These are phyloP conservation scores for Drosophila mauritiana DNA, from an alignment of 1,140 invertebrate species.

Conservation along the genomic window DNA sequence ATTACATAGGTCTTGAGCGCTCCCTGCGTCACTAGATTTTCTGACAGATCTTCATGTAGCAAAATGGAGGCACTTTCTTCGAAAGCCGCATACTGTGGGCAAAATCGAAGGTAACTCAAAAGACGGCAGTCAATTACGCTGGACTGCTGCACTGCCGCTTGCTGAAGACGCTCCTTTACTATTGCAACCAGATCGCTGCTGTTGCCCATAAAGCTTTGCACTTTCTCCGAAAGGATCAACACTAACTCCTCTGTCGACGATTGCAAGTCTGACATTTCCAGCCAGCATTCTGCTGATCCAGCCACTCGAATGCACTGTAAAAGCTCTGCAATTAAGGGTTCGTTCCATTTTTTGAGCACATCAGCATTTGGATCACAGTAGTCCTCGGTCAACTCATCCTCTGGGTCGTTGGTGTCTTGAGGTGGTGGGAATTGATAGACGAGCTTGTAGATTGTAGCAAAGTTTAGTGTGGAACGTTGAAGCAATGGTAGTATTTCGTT, in stretches of 20 bases:
- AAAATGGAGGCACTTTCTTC: constrained; percentile 72
- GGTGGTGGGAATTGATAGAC: constrained; percentile 50
- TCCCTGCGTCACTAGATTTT: constrained; percentile 56
- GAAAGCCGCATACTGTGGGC: constrained; percentile 58
- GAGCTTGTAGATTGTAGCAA: constrained; percentile 63
- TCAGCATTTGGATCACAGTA: constrained; percentile 82
- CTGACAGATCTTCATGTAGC: constrained; percentile 67
- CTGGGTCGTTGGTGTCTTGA: constrained; percentile 43
- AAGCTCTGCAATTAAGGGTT: constrained; percentile 53
- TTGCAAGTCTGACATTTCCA: constrained; percentile 40
- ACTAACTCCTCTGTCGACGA: constrained; percentile 30
- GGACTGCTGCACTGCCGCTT: constrained; percentile 31
- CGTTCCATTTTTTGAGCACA: constrained; percentile 71
- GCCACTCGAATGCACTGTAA: constrained; percentile 60
- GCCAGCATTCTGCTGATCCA: constrained; percentile 49
- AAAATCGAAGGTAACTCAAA: constrained; percentile 51
- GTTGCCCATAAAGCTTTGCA: constrained; percentile 61
- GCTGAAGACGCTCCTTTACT: constrained; percentile 60
- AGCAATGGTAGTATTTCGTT: constrained; percentile 29
- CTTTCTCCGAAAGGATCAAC: constrained; percentile 58
- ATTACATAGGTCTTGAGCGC: constrained; percentile 64
- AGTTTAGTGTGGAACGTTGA: constrained; percentile 54
- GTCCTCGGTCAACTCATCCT: constrained; percentile 78
- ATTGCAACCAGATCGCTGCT: constrained; percentile 50
- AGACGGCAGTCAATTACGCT: constrained; percentile 55